phyloP scores from a whole-genome alignment of 2,113 vertebrate genomes.

The Heteronetta atricapilla region DNA sequence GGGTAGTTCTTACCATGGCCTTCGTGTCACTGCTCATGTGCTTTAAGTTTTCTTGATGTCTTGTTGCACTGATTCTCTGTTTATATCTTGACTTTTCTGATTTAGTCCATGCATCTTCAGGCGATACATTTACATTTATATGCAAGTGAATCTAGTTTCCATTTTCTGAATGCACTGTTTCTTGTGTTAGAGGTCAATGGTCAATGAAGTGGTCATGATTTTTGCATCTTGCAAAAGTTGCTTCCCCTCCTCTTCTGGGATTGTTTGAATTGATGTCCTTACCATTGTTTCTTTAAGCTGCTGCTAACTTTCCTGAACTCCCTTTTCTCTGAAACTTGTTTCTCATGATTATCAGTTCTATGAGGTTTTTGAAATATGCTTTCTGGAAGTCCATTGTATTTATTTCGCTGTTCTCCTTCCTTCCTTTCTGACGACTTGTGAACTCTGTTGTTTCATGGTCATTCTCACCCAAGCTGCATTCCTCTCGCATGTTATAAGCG shows the following conservation, averaged over 20 bases:
- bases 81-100: not conserved
- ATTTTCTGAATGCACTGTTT: not conserved
- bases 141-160: not conserved
- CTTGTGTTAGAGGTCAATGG: not conserved
- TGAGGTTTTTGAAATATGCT: conserved; percentile 57
- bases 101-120: not conserved
- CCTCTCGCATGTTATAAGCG: conserved; percentile 9
- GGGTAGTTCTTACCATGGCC: not conserved
- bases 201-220: not conserved
- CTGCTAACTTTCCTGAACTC: conserved; percentile 36
- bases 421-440: conserved; percentile 42
- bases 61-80: not conserved
- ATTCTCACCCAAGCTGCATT: conserved; percentile 49
- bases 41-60: not conserved
- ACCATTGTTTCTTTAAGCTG: conserved; percentile 46
- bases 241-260: not conserved
- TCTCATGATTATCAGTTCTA: conserved; percentile 52
- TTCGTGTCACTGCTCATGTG: not conserved
- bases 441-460: conserved; percentile 51
- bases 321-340: conserved; percentile 29
- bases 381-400: conserved; percentile 70
- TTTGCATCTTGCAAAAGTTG: not conserved
- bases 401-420: conserved; percentile 56
- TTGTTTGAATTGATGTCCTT: conserved; percentile 35
- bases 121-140: not conserved